Evolutionary conservation across 2,797 vertebrate genomes (phyloP), one percentile per base, ranked within the genome.

Genomic region (Gambelia wislizenii): DNA sequence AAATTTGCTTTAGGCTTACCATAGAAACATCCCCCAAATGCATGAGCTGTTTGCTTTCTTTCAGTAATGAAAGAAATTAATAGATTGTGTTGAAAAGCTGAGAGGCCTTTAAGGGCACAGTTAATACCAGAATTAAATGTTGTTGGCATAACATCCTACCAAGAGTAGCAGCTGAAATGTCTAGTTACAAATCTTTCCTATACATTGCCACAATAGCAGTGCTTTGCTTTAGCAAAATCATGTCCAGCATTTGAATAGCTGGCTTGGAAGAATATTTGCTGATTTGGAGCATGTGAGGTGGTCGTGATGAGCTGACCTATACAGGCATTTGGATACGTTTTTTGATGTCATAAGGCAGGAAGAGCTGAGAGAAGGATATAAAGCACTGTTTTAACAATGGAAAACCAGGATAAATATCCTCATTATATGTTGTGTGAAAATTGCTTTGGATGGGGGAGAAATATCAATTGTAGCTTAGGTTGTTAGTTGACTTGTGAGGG

Each of bases 11-110:
- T 89, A 91, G 88, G 87, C 92, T 79, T 89, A 16, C 83, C 20
- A 67, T 49, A 90, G 90, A 92, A 92, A 87, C 87, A 89, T 86
- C 30, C 44, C 33, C 13, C 49, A 93, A 93, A 93, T 49, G 85
- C 79, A 93, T 76, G 16, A 89, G 69, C 89, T 94, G 93, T 94
- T 96, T 94, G 92, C 91, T 93, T 91, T 90, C 20, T 64, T 80
- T 83, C 93, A 86, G 86, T n/a, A 89, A 47, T 6, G 92, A 91
- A 93, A 95, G 91, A 94, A 93, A 94, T 93, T 78, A 93, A 54
- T 87, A 16, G 39, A 86, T 36, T 89, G 81, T 56, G 47, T 39
- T 81, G 64, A 89, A 83, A 88, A 92, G 54, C 83, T 79, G 16
- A 18, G 91, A 86, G 87, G 90, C 10, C 13, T 90, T 83, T 76